Evolutionary conservation across 2,888 invertebrate genomes (phyloP), one percentile per base, ranked within the genome.

Genomic region (Achlya flavicornis): DNA sequence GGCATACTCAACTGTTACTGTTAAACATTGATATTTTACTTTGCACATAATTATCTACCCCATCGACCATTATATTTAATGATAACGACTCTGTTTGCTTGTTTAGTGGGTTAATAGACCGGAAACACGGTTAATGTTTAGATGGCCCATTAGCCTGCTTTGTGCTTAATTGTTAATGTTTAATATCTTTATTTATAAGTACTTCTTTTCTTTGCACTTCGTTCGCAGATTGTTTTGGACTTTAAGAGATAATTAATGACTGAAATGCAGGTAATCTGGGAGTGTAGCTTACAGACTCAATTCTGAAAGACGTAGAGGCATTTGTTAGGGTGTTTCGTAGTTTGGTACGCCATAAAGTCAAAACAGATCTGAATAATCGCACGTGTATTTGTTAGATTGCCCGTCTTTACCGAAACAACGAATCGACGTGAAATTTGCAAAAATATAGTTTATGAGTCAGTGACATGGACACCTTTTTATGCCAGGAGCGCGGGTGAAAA

Each of bases 21-120:
- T 57, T 41, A 41, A 41, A 41, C 12, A 12, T 59, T 63, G 58
- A 63, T 64, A 62, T 63, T 64, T 61, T 58, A 64, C 64, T 62
- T 41, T 8, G 61, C 60, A 63, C 64, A 70, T 73, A 74, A 75
- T 74, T 69, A 66, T 63, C 67, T 59, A 41, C 59, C 58, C 12
- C 41, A 38, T 61, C 61, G 64, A 38, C 70, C 70, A 69, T 72
- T 75, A 70, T 64, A 63, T 65, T 67, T 71, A 70, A 74, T 72
- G 74, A 72, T 72, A 71, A 69, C 73, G 70, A 10, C 46, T 46
- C 66, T 75, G 74, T 72, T 74, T 75, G 72, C 74, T 72, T 71
- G 72, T 72, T 74, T 72, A 73, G 73, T 76, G 69, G 76, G 79
- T 80, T 80, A 81, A 80, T 80, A 80, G 81, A 80, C 81, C 80